phyloP scores from a whole-genome alignment of 2,113 vertebrate genomes.

The Forbesichthys agassizii region DNA sequence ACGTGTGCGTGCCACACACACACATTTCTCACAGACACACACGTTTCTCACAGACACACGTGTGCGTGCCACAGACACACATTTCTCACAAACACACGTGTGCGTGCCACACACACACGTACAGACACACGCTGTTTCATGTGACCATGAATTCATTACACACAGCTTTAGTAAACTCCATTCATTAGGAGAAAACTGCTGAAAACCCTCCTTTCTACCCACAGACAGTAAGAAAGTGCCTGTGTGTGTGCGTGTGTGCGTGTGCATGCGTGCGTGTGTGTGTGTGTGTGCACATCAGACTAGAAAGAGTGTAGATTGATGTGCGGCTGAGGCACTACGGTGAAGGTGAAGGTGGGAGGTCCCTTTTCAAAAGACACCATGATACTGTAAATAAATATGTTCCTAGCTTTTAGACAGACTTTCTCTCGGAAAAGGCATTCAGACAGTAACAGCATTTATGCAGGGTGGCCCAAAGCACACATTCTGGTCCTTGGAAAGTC shows the following conservation, averaged over 20 bases:
- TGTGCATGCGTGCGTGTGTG: slow-evolving; percentile 6
- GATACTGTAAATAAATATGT: slow-evolving; percentile 52
- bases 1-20: background rate
- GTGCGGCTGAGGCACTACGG: slow-evolving; percentile 11
- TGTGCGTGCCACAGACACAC: slow-evolving; percentile 1
- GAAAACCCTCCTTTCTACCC: background rate
- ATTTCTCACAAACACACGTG: background rate
- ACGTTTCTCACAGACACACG: background rate
- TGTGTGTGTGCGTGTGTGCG: slow-evolving; percentile 8
- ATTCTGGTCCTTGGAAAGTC: background rate
- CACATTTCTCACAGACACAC: slow-evolving; percentile 1
- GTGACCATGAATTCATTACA: slow-evolving; percentile 1
- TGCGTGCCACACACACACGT: background rate
- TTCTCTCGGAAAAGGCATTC: slow-evolving; percentile 19
- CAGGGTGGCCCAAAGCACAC: slow-evolving; percentile 28
- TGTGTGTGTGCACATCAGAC: slow-evolving; percentile 12
- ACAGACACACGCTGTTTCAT: background rate
- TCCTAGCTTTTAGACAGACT: slow-evolving; percentile 10
- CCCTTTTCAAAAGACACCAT: slow-evolving; percentile 4
- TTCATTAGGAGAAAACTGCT: slow-evolving; percentile 1
- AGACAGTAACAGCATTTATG: slow-evolving; percentile 51
- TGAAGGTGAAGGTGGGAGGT: slow-evolving; percentile 56
- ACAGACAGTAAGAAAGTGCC: slow-evolving; percentile 5
- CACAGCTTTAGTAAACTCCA: background rate
- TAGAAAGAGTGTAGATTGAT: slow-evolving; percentile 11